Evolutionary conservation across 2,888 invertebrate species (phyloP), one percentile per base, ranked within the genome.

Genomic region (Drosophila anomelani): DNA sequence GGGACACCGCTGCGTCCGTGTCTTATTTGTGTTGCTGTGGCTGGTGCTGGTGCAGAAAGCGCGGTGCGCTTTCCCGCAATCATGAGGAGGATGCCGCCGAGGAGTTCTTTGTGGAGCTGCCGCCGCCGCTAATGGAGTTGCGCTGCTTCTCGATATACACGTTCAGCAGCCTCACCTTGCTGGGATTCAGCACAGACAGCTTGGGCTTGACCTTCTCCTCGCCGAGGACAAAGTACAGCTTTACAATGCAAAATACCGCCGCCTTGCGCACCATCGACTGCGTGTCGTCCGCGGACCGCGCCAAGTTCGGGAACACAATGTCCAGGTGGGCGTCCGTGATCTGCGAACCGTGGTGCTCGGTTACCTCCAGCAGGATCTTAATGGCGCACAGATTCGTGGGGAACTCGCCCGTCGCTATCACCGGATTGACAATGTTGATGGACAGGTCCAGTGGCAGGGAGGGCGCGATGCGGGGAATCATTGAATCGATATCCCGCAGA

Each of bases 161-260:
- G 57, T 91, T 91, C 4, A 91, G 79, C 7, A 92, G 84, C 3
- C 91, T 90, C 76, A 90, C 90, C 77, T 99, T 99, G 93, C 98
- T 98, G 84, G 97, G 96, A 85, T 96, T 96, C 61, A 99, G 94
- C 49, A 95, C 95, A 46, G 94, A 94, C 70, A 98, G 94, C 91
- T 97, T 96, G 4, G 97, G 97, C 88, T 95, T 94, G 92, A 98
- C 94, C 43, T 95, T 94, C 32, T 96, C 96, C 90, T 98, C 97
- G 0, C 98, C 98, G 10, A 98, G 95, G 44, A 96, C 96, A 90
- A 96, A 95, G 89, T 99, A 97, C 85, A 99, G 95, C 53, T 98
- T 97, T 6, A 99, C 99, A 95, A 99, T 97, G 91, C 98, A 98
- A 93, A 99, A 98, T 20, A 99, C 98, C 13, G 98, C 97, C 81